phyloP scores from a whole-genome alignment of 2,113 vertebrate genomes.

The Engraulis encrasicolus region DNA sequence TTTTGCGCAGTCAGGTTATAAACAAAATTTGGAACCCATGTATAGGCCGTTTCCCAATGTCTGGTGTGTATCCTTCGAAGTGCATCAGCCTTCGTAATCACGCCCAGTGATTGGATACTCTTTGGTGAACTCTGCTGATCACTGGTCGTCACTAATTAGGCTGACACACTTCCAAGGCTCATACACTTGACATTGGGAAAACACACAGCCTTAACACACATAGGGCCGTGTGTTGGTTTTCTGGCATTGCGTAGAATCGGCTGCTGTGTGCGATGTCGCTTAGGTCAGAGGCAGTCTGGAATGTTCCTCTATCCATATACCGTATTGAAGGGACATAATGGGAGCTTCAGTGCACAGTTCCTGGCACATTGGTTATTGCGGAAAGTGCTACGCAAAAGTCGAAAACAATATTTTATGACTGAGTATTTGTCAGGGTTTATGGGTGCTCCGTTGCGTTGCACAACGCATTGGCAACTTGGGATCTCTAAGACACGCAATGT shows the following conservation, averaged over 20 bases:
- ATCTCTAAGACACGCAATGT: background rate
- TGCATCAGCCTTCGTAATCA: no score
- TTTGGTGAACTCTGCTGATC: no score
- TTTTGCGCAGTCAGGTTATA: no score
- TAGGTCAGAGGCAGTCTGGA: constrained; percentile 17
- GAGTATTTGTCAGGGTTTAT: background rate
- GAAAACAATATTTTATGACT: background rate
- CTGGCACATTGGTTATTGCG: background rate
- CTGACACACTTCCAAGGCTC: no score
- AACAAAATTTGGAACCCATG: no score
- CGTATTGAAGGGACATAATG: background rate
- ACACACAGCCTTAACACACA: no score
- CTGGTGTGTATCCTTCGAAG: no score
- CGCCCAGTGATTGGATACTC: no score
- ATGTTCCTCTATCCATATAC: constrained; percentile 13
- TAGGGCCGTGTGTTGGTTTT: constrained; percentile 26
- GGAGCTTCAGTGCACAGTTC: background rate
- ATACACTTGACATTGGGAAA: no score
- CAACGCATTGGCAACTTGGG: background rate
- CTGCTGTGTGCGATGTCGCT: background rate
- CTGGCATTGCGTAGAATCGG: constrained; percentile 3
- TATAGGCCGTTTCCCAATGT: no score
- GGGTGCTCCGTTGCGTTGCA: background rate
- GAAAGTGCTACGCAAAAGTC: background rate
- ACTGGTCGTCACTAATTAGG: no score